Evolutionary conservation across 2,113 vertebrate species (phyloP).

Genomic region (Entomyzon cyanotis): DNA sequence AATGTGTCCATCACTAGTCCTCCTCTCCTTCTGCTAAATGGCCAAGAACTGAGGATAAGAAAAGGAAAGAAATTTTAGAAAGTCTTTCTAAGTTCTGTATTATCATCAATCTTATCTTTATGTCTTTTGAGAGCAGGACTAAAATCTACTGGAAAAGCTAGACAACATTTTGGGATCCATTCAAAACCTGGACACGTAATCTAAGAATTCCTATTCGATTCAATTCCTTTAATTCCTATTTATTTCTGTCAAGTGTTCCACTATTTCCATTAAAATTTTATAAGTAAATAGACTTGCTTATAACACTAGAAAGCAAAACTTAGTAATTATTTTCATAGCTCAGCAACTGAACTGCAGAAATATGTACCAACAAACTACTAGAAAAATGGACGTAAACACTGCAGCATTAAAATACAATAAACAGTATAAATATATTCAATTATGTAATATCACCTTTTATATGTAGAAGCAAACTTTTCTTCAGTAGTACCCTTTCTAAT

Average conservation of each 20-base stretch:
- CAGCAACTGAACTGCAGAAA: not conserved
- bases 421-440: not conserved
- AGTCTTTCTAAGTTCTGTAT: not conserved
- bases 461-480: not conserved
- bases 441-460: not conserved
- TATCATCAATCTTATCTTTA: not conserved
- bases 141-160: not conserved
- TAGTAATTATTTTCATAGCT: not conserved
- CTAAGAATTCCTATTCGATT: not conserved
- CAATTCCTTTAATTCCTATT: not conserved
- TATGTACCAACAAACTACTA: not conserved
- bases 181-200: not conserved
- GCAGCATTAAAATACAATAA: not conserved
- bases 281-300: not conserved
- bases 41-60: not conserved
- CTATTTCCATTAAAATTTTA: not conserved
- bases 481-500: not conserved
- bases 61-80: not conserved
- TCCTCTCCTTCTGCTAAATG: not conserved
- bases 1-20: rapidly evolving
- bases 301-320: not conserved
- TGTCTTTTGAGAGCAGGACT: not conserved
- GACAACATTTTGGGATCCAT: not conserved
- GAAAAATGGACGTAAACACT: not conserved
- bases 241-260: not conserved